Conservation (phyloP, 53 echinoderm and acorn worm species). For the Holothuria leucospilota region DNA sequence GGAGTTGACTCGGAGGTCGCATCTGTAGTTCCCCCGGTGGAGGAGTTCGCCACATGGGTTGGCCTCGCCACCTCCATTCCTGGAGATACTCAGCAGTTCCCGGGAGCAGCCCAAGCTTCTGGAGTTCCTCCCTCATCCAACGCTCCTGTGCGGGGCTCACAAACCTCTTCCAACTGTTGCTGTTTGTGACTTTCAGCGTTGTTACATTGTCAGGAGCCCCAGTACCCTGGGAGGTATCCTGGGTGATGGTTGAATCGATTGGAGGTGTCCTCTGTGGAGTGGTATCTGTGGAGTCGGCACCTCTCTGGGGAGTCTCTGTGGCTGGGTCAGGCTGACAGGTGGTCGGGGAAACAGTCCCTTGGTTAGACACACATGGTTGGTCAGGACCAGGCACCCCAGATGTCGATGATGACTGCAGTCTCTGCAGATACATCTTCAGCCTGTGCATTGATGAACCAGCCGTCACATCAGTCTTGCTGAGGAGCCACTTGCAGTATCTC, state of each 20-base stretch:
- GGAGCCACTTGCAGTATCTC: conserved; percentile 27
- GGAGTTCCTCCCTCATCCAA: conserved; percentile 27
- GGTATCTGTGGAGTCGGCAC: neutral
- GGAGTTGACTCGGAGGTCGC: conserved; percentile 11
- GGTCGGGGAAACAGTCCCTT: neutral
- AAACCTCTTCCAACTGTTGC: neutral
- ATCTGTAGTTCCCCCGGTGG: conserved; percentile 33
- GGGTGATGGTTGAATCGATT: neutral
- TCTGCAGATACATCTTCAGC: conserved; percentile 1
- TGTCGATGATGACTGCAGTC: neutral
- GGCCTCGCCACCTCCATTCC: conserved; percentile 32
- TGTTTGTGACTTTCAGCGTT: neutral
- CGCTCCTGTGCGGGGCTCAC: conserved; percentile 18
- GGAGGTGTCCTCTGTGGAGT: neutral
- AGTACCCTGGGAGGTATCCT: neutral
- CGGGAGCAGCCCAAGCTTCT: conserved; percentile 30
- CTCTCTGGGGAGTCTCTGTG: neutral
- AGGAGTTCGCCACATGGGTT: conserved; percentile 41
- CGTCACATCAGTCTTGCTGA: conserved; percentile 4
- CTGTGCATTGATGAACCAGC: conserved; percentile 21
- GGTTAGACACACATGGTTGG: neutral
- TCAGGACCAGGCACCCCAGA: neutral
- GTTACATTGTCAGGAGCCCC: neutral
- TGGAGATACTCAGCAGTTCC: conserved; percentile 17
- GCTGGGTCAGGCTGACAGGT: neutral